phyloP scores from a whole-genome alignment of 2,888 invertebrate species.

The Orthosia gothica region DNA sequence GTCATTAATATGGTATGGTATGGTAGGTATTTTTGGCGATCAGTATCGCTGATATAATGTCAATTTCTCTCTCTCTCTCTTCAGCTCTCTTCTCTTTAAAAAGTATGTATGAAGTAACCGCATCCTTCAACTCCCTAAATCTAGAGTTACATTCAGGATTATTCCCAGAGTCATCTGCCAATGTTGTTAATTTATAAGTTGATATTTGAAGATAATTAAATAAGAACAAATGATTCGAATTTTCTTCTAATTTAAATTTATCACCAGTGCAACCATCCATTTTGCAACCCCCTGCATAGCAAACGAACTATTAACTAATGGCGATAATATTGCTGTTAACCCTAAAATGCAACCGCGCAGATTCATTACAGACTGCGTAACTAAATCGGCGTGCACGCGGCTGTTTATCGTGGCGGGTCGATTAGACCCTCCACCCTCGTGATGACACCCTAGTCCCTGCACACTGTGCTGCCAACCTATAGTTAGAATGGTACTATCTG shows the following conservation, averaged over 20 bases:
- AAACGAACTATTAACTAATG: slow-evolving; percentile 76
- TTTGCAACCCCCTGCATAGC: slow-evolving; percentile 52
- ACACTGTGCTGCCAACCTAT: slow-evolving; percentile 19
- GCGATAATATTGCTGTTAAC: slow-evolving; percentile 77
- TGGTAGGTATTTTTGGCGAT: no score
- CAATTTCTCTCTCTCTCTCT: neutral
- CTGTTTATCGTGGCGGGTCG: slow-evolving; percentile 82
- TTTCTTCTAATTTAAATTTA: slow-evolving; percentile 27
- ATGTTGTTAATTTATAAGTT: neutral
- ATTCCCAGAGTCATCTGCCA: neutral
- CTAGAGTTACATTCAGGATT: neutral
- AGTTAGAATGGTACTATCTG: no score
- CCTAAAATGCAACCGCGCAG: slow-evolving; percentile 83
- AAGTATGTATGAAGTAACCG: neutral
- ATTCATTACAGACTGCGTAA: slow-evolving; percentile 85
- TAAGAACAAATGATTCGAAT: neutral
- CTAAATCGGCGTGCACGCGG: slow-evolving; percentile 85
- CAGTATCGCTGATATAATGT: neutral
- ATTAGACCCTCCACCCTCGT: slow-evolving; percentile 85
- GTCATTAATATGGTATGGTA: no score
- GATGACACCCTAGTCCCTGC: slow-evolving; percentile 67
- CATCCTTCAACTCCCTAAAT: neutral
- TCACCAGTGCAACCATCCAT: slow-evolving; percentile 25
- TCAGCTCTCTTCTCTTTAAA: neutral
- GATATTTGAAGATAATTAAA: neutral